phyloP scores from a whole-genome alignment of 2,113 vertebrate genomes.

The Taxidea taxus region DNA sequence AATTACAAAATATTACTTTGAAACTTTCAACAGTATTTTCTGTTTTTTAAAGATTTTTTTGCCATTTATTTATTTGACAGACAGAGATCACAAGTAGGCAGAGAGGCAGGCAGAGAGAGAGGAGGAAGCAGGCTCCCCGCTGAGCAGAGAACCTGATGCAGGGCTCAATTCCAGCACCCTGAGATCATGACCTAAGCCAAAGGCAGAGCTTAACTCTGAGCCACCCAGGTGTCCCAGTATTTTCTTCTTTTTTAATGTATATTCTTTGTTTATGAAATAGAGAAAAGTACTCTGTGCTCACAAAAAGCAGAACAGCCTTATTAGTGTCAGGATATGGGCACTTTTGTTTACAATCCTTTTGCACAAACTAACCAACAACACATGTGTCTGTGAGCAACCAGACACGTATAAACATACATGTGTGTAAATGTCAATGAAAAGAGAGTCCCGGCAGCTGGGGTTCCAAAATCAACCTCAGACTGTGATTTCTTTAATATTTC shows the following conservation, averaged over 20 bases:
- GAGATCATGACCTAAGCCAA: no score
- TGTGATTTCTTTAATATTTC: not conserved
- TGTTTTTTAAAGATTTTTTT: not conserved
- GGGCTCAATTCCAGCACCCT: no score
- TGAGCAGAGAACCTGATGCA: no score
- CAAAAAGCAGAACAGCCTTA: not conserved
- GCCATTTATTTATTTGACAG: no score
- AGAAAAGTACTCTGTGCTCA: not conserved
- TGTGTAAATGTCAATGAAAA: not conserved
- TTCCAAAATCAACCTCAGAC: not conserved
- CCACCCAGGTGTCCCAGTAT: not conserved
- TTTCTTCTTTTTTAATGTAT: not conserved
- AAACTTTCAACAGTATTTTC: conserved; percentile 45
- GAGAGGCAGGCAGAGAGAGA: no score
- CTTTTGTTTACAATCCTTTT: not conserved
- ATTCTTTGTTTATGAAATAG: not conserved
- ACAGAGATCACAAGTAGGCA: no score
- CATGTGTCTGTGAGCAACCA: not conserved
- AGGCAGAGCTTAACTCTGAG: no score
- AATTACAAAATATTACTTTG: conserved; percentile 57
- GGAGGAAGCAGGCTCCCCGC: no score
- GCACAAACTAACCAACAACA: not conserved
- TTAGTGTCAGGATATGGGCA: not conserved
- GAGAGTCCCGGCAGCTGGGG: not conserved
- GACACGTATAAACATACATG: not conserved